Evolutionary conservation across 2,113 vertebrate genomes (phyloP).

Genomic region (Oncorhynchus mykiss): DNA sequence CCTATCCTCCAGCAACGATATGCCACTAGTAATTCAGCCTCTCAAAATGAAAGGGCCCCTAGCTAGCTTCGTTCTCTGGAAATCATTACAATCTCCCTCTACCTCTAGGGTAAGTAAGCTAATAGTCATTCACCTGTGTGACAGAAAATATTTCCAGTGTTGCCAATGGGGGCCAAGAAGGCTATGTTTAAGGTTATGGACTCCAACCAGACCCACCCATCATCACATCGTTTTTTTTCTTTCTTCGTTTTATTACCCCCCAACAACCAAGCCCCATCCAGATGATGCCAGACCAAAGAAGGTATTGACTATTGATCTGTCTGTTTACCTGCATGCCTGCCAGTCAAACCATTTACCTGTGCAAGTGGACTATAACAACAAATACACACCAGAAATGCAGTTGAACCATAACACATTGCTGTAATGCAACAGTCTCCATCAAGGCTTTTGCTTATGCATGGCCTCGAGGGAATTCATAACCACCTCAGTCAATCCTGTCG

Average conservation of each 20-base stretch:
- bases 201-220: conserved; percentile 44
- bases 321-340: not conserved
- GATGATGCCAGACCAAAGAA: too few relatives aligned
- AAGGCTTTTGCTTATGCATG: conserved; percentile 10
- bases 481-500: conserved; percentile 13
- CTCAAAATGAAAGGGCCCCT: conserved; percentile 55
- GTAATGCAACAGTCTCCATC: conserved; percentile 19
- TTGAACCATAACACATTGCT: conserved; percentile 13
- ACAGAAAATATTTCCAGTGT: conserved; percentile 60
- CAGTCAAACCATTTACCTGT: not conserved
- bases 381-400: conserved; percentile 17
- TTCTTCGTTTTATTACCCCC: not conserved
- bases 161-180: conserved; percentile 53
- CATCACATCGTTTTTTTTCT: conserved; percentile 17
- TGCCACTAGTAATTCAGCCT: conserved; percentile 2
- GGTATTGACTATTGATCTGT: not conserved
- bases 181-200: conserved; percentile 11
- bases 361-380: not conserved
- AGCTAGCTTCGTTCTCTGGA: conserved; percentile 52
- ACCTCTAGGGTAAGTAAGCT: conserved; percentile 65
- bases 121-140: conserved; percentile 72
- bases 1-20: conserved; percentile 25
- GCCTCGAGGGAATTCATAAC: conserved; percentile 36
- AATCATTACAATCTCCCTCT: conserved; percentile 66
- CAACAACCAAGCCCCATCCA: not conserved